Evolutionary conservation across 2,797 vertebrate genomes (phyloP), one percentile per base, ranked within the genome.

Genomic region (Micromesistius poutassou): DNA sequence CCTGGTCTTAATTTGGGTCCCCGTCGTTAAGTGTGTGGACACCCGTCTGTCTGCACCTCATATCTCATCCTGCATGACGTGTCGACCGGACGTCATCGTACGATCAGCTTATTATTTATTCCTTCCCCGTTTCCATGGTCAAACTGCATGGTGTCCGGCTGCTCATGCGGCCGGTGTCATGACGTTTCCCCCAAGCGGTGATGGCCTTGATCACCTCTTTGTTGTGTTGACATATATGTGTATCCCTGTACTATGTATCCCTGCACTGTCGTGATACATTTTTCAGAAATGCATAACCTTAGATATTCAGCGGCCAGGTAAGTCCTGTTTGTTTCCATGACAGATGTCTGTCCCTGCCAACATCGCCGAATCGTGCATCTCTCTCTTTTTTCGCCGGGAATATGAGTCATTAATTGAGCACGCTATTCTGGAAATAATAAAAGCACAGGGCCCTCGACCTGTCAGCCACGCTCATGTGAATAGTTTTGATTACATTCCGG

Each of bases 21-120:
- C 78, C 71, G 78, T 78, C 87, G 86, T 93, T 91, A 90, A 90
- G 88, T 89, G 88, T 86, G 87, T 25, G 55, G 55, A 83, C 88
- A 88, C 84, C 86, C 90, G 91, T 92, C 91, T 93, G 91, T 91
- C 55, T 88, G 79, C 83, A 86, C 89, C 89, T 88, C 91, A 93
- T 93, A 93, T 93, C 90, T 91, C 93, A 91, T 91, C 66, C 84
- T 90, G 87, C 92, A 93, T 93, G 91, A 86, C 84, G 83, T 88
- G 30, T 74, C 12, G 73, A 82, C 77, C 76, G 79, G 86, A 88
- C 82, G 77, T 87, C 88, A 88, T 87, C 68, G 72, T 82, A 82
- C 76, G 22, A 55, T 71, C 82, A 25, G 12, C 30, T 31, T 30
- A 30, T 71, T 3, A 30, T 30, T 71, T 71, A 30, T 71, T 30